Conservation (phyloP, 2,113 vertebrate species). For the Calonectris borealis region DNA sequence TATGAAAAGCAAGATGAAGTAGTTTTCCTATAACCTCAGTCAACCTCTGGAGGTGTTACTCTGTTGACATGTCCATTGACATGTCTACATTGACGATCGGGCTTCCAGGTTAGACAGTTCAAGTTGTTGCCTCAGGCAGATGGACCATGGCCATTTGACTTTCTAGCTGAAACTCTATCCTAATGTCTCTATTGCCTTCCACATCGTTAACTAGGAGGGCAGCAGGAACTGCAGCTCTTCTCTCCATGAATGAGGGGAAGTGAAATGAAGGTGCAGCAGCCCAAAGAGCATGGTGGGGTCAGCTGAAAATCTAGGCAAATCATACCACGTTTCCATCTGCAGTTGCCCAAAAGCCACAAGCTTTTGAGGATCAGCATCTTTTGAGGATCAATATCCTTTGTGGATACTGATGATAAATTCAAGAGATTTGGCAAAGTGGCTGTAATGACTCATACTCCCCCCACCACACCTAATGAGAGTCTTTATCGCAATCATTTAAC, state of each 20-base stretch:
- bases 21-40: background rate
- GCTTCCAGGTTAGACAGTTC: too few species aligned
- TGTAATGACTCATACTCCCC: background rate
- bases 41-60: background rate
- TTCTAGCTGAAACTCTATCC: background rate
- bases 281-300: fast-evolving
- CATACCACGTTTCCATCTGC: fast-evolving
- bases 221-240: background rate
- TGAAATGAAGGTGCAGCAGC: background rate
- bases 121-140: background rate
- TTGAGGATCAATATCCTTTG: background rate
- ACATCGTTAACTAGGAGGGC: background rate
- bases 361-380: background rate
- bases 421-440: background rate
- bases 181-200: background rate
- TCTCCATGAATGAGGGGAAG: background rate
- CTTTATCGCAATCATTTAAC: background rate
- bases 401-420: background rate
- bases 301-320: background rate
- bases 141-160: background rate
- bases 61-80: background rate
- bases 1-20: background rate
- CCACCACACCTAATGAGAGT: background rate
- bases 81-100: fast-evolving
- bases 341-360: background rate